Percentiles rank a stretch among this genome's conserved stretches.
These are phyloP conservation scores for Natrix natrix DNA, from an alignment of 2,797 vertebrate genomes.

Conservation along the genomic window DNA sequence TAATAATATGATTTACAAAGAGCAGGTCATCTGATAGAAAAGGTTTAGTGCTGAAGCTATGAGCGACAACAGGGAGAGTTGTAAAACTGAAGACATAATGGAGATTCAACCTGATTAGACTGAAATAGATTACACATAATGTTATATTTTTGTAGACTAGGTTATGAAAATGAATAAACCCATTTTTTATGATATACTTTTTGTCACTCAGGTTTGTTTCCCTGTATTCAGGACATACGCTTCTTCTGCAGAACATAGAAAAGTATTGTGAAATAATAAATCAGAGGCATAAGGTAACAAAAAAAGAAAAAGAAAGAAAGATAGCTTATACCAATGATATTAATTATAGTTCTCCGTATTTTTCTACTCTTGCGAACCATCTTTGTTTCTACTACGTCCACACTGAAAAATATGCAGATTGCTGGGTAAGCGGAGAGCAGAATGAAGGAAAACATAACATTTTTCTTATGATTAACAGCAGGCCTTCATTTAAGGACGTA, in stretches of 20 bases:
- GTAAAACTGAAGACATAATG: background rate
- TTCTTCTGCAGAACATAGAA: background rate
- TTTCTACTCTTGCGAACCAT: background rate
- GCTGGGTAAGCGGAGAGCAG: background rate
- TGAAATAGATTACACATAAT: background rate
- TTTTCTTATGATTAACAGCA: background rate
- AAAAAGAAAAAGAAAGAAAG: background rate
- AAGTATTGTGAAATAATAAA: background rate
- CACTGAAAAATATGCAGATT: background rate
- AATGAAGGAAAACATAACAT: background rate
- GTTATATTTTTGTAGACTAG: background rate
- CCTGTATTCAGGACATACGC: background rate
- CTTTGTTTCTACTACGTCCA: background rate
- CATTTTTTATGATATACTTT: background rate
- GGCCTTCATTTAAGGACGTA: background rate
- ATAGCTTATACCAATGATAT: background rate
- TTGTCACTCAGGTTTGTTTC: background rate
- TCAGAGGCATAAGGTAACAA: background rate
- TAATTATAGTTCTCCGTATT: background rate
- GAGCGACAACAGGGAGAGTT: background rate
- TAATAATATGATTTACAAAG: background rate
- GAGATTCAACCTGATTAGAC: background rate
- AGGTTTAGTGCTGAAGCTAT: background rate
- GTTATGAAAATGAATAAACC: background rate
- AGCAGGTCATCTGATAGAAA: background rate